Evolutionary conservation across 2,797 vertebrate genomes (phyloP).

Genomic region (Lithobates sylvaticus): DNA sequence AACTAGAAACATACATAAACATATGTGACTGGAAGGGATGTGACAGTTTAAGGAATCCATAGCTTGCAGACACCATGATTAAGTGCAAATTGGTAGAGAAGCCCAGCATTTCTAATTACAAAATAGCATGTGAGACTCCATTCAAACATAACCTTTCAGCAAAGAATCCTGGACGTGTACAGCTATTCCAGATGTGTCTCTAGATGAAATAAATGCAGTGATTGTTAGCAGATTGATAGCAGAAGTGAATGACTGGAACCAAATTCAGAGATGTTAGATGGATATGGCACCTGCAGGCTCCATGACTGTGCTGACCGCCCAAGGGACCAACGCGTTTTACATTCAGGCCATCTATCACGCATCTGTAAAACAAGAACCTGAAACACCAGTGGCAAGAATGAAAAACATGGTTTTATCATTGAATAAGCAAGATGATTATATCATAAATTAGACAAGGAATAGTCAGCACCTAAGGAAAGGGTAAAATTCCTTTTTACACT

Average conservation of each 20-base stretch:
- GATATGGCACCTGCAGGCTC: slow-evolving; percentile 66
- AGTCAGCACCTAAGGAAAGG: slow-evolving; percentile 17
- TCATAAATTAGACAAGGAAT: slow-evolving; percentile 47
- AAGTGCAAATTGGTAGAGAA: slow-evolving; percentile 68
- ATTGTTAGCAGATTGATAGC: slow-evolving; percentile 68
- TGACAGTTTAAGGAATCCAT: slow-evolving; percentile 48
- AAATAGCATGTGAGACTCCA: slow-evolving; percentile 67
- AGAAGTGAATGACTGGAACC: slow-evolving; percentile 65
- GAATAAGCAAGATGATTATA: slow-evolving; percentile 32
- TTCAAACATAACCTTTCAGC: slow-evolving; percentile 66
- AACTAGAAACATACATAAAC: slow-evolving; percentile 28
- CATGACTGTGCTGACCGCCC: slow-evolving; percentile 63
- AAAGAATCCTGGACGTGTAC: slow-evolving; percentile 64
- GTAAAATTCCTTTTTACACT: slow-evolving; percentile 16
- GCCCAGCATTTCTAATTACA: slow-evolving; percentile 64
- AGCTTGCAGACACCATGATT: slow-evolving; percentile 45
- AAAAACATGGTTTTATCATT: slow-evolving; percentile 42
- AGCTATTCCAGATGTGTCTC: slow-evolving; percentile 71
- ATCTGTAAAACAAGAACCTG: slow-evolving; percentile 49
- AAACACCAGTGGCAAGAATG: slow-evolving; percentile 51
- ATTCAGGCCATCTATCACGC: slow-evolving; percentile 49
- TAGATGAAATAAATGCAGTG: slow-evolving; percentile 69
- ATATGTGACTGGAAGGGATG: slow-evolving; percentile 30
- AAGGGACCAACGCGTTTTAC: slow-evolving; percentile 58
- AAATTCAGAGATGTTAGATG: slow-evolving; percentile 65